Percentiles rank a stretch among this genome's conserved stretches.
Evolutionary conservation across 2,888 invertebrate species (phyloP).

Genomic region (Macrophya annulata): DNA sequence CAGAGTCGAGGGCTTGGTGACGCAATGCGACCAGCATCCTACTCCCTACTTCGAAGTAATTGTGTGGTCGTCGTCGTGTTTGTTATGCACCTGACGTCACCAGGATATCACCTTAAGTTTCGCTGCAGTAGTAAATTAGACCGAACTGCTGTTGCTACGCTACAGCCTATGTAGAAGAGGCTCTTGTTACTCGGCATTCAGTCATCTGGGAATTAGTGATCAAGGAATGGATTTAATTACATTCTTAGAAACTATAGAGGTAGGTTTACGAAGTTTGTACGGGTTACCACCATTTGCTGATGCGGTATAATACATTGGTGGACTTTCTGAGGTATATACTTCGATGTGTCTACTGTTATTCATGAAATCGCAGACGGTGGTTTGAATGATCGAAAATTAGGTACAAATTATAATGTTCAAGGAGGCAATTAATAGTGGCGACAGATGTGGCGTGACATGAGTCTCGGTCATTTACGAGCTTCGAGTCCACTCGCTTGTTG

Average conservation of each 20-base stretch:
- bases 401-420: conserved; percentile 44
- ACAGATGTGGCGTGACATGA: conserved; percentile 43
- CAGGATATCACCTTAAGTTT: conserved; percentile 53
- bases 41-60: conserved; percentile 43
- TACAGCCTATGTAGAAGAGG: conserved; percentile 4
- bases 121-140: conserved; percentile 53
- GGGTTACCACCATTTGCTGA: conserved; percentile 10
- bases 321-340: not conserved
- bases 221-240: conserved; percentile 50
- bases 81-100: conserved; percentile 54
- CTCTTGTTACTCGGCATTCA: conserved; percentile 43
- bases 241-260: conserved; percentile 32
- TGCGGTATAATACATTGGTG: not conserved
- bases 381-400: conserved; percentile 40
- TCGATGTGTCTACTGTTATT: not conserved
- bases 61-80: conserved; percentile 46
- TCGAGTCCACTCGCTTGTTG: conserved; percentile 7
- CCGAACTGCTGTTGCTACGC: conserved; percentile 28
- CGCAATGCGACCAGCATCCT: conserved; percentile 57
- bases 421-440: conserved; percentile 18
- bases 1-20: conserved; percentile 62
- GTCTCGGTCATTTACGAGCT: conserved; percentile 37
- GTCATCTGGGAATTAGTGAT: conserved; percentile 47
- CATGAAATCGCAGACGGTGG: conserved; percentile 27
- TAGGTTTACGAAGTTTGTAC: not conserved